Conservation (phyloP, 1,140 invertebrate genomes). For the Megalopta genalis region DNA sequence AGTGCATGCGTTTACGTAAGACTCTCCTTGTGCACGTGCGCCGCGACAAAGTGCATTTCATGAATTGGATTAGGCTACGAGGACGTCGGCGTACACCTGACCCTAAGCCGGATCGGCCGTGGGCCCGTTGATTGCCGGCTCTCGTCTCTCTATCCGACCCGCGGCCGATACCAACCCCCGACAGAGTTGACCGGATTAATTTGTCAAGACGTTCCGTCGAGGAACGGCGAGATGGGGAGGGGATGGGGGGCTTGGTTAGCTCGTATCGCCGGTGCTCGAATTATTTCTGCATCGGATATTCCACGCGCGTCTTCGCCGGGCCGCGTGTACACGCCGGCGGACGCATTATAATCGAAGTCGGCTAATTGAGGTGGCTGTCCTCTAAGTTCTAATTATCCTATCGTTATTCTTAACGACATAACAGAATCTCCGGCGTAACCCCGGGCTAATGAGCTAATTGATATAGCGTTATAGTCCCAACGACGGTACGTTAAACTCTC, state of each 20-base stretch:
- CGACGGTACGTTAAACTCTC: background rate
- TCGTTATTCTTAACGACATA: background rate
- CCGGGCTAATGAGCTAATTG: constrained; percentile 2
- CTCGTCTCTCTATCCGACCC: too few species aligned
- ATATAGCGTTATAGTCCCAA: background rate
- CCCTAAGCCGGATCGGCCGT: background rate
- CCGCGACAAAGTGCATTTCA: constrained; percentile 22
- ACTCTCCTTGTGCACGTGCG: background rate
- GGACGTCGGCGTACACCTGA: constrained; percentile 19
- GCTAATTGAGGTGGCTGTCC: too few species aligned
- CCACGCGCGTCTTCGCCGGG: too few species aligned
- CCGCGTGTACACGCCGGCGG: too few species aligned
- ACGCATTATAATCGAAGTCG: too few species aligned
- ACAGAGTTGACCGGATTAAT: too few species aligned
- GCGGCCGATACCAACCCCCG: too few species aligned
- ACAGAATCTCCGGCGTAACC: background rate
- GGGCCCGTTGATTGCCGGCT: background rate
- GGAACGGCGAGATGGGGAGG: too few species aligned
- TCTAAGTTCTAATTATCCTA: background rate
- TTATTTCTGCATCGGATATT: too few species aligned
- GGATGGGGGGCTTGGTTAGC: too few species aligned
- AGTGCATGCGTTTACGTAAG: constrained; percentile 26
- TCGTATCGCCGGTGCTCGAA: too few species aligned
- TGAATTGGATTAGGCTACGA: constrained; percentile 34
- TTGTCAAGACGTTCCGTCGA: too few species aligned